Evolutionary conservation across 2,888 invertebrate genomes (phyloP).

Genomic region (Xanthia icteritia): DNA sequence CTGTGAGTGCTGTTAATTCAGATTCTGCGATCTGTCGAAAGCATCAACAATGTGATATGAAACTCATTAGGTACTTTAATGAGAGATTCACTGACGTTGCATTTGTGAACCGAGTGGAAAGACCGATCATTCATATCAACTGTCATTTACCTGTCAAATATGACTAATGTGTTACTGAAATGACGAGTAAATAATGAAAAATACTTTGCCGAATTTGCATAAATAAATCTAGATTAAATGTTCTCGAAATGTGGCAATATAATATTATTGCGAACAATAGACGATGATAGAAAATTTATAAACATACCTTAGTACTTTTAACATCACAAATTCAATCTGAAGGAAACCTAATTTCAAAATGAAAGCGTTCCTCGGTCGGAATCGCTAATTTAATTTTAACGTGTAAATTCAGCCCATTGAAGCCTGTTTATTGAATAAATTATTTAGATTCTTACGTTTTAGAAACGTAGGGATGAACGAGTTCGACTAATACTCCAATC

Average conservation of each 20-base stretch:
- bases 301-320: conserved; percentile 61
- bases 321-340: conserved; percentile 63
- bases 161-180: conserved; percentile 7
- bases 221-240: conserved; percentile 36
- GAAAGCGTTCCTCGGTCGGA: conserved; percentile 63
- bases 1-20: conserved; percentile 10
- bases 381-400: conserved; percentile 72
- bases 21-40: conserved; percentile 6
- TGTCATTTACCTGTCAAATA: conserved; percentile 23
- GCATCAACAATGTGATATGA: background rate
- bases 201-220: conserved; percentile 30
- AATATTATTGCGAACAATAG: conserved; percentile 41
- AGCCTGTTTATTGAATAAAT: conserved; percentile 71
- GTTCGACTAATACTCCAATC: conserved; percentile 55
- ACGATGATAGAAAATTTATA: conserved; percentile 62
- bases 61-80: background rate
- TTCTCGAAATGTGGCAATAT: conserved; percentile 11
- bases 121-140: background rate
- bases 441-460: conserved; percentile 67
- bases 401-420: conserved; percentile 70
- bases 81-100: background rate
- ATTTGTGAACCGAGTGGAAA: conserved; percentile 15
- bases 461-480: conserved; percentile 54
- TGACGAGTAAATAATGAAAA: background rate
- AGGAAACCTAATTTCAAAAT: conserved; percentile 68